Conservation (phyloP, 2,113 vertebrate genomes). For the Helogale parvula region DNA sequence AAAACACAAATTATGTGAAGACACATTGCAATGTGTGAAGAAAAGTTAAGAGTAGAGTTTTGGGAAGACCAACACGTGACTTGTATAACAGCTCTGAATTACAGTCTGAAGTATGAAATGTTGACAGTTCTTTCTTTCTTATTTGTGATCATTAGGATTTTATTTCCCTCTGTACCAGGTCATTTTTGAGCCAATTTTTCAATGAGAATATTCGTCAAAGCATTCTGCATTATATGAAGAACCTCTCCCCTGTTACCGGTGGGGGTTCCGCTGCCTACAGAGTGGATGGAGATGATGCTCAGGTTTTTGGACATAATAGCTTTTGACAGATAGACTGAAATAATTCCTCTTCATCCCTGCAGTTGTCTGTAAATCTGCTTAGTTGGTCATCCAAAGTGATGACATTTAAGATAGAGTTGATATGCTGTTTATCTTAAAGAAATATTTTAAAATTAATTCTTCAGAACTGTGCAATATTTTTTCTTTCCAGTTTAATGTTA, state of each 20-base stretch:
- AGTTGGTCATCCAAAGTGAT: slow-evolving; percentile 43
- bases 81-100: slow-evolving; percentile 9
- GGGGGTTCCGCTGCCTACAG: not conserved
- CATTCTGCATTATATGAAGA: slow-evolving; percentile 7
- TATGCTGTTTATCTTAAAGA: slow-evolving; percentile 70
- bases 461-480: slow-evolving; percentile 68
- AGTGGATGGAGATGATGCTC: not conserved
- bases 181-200: slow-evolving; percentile 55
- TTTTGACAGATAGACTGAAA: slow-evolving; percentile 37
- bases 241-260: not conserved
- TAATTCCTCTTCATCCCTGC: slow-evolving; percentile 52
- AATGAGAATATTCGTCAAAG: slow-evolving; percentile 60
- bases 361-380: slow-evolving; percentile 64
- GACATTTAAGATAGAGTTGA: slow-evolving; percentile 66
- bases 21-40: slow-evolving; percentile 64
- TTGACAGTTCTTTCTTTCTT: slow-evolving; percentile 54
- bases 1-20: slow-evolving; percentile 51
- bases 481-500: slow-evolving; percentile 73
- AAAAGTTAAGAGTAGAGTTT: slow-evolving; percentile 55
- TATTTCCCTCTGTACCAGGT: slow-evolving; percentile 9
- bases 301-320: not conserved
- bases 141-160: slow-evolving; percentile 29
- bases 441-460: slow-evolving; percentile 77
- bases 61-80: not conserved
- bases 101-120: not conserved